These are phyloP conservation scores for Cossypha dichroa DNA, from an alignment of 2,797 vertebrate species.

Conservation along the genomic window DNA sequence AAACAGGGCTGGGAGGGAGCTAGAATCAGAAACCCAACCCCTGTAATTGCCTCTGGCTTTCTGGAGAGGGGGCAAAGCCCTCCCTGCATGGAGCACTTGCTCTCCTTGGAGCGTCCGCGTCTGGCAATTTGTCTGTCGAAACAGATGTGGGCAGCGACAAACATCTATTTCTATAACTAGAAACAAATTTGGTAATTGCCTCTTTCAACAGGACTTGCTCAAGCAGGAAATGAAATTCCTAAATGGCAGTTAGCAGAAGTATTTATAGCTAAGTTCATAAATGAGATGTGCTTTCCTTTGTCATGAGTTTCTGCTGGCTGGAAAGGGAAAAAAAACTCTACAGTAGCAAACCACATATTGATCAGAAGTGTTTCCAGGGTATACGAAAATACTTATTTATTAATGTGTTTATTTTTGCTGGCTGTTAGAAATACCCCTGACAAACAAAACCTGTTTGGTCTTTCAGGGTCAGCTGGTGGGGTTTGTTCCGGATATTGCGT, in stretches of 20 bases:
- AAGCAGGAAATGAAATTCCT: slow-evolving; percentile 75
- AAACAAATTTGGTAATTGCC: slow-evolving; percentile 80
- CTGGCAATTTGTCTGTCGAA: slow-evolving; percentile 79
- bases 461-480: background rate
- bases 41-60: background rate
- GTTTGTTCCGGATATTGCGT: background rate
- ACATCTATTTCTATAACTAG: slow-evolving; percentile 82
- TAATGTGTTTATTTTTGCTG: slow-evolving; percentile 42
- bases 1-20: background rate
- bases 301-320: slow-evolving; percentile 52
- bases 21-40: background rate
- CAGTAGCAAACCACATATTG: slow-evolving; percentile 12
- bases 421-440: background rate
- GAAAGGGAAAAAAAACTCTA: background rate
- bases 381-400: background rate
- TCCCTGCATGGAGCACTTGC: slow-evolving; percentile 41
- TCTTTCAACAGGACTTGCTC: slow-evolving; percentile 75
- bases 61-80: slow-evolving; percentile 31
- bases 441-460: background rate
- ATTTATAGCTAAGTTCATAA: slow-evolving; percentile 76
- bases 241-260: slow-evolving; percentile 70
- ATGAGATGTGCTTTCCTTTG: slow-evolving; percentile 62
- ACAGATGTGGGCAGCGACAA: slow-evolving; percentile 80
- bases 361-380: background rate
- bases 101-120: slow-evolving; percentile 44